Evolutionary conservation across 2,888 invertebrate species (phyloP).

Genomic region (Icerya purchasi): DNA sequence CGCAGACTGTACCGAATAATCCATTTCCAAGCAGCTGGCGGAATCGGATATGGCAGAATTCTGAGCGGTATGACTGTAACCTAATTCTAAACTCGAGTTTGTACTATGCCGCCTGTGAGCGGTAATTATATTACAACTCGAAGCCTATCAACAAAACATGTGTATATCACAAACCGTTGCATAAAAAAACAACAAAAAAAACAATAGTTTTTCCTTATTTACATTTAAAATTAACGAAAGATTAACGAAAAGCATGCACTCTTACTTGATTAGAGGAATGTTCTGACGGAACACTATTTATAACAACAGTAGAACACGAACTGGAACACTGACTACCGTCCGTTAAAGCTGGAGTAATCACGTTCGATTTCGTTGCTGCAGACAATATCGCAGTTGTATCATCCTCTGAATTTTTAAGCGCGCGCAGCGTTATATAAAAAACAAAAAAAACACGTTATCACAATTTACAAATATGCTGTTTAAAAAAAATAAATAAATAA

Average conservation of each 20-base stretch:
- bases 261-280: not conserved
- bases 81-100: slow-evolving; percentile 59
- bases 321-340: slow-evolving; percentile 49
- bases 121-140: not conserved
- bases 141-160: too few relatives aligned
- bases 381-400: not conserved
- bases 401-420: not conserved
- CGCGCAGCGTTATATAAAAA: too few relatives aligned
- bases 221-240: too few relatives aligned
- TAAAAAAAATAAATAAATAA: too few relatives aligned
- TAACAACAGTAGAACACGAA: slow-evolving; percentile 69
- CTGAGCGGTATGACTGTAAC: slow-evolving; percentile 69
- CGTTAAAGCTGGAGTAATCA: slow-evolving; percentile 24
- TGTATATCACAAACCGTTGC: too few relatives aligned
- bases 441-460: too few relatives aligned
- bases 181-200: too few relatives aligned
- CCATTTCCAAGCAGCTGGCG: slow-evolving; percentile 40
- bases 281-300: slow-evolving; percentile 25
- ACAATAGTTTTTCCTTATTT: too few relatives aligned
- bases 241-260: too few relatives aligned
- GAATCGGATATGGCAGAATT: slow-evolving; percentile 54
- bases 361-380: not conserved
- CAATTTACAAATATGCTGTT: too few relatives aligned
- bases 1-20: slow-evolving; percentile 29
- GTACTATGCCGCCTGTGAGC: slow-evolving; percentile 25